phyloP scores from a whole-genome alignment of 2,888 invertebrate species.

The Cephonodes hylas region DNA sequence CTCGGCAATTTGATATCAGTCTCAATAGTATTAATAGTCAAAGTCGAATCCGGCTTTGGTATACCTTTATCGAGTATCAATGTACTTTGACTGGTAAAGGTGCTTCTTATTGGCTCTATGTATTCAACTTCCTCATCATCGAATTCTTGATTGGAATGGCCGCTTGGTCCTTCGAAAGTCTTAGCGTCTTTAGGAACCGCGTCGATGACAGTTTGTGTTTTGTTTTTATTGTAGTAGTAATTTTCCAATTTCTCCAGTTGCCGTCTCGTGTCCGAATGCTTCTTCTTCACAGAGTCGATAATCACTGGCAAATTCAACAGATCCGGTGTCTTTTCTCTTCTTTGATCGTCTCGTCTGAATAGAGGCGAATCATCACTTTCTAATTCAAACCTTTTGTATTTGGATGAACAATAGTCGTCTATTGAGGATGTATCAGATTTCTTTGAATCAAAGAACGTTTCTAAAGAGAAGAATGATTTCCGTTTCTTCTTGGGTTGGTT shows the following conservation, averaged over 20 bases:
- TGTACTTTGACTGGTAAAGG: constrained; percentile 75
- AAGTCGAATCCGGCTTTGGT: constrained; percentile 60
- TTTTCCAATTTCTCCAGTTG: constrained; percentile 75
- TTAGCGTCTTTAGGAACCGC: constrained; percentile 74
- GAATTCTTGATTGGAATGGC: constrained; percentile 62
- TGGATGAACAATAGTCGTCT: constrained; percentile 77
- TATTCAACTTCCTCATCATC: constrained; percentile 76
- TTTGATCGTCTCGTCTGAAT: constrained; percentile 58
- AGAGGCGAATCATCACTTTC: constrained; percentile 77
- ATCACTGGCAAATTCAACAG: constrained; percentile 71
- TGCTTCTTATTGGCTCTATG: constrained; percentile 76
- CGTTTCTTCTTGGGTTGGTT: constrained; percentile 73
- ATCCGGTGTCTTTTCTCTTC: constrained; percentile 68
- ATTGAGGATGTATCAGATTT: constrained; percentile 75
- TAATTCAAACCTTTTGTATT: constrained; percentile 76
- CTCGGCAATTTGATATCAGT: constrained; percentile 72
- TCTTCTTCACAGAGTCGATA: constrained; percentile 72
- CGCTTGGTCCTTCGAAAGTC: constrained; percentile 66
- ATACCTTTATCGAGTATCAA: constrained; percentile 69
- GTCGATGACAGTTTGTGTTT: constrained; percentile 65
- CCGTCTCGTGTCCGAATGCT: constrained; percentile 68
- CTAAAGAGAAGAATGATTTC: constrained; percentile 77
- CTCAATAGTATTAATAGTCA: constrained; percentile 72
- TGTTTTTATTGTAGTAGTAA: constrained; percentile 72
- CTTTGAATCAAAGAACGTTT: constrained; percentile 75